A percentile compares a stretch with the other conserved stretches of the same genome.
These are phyloP conservation scores for Nannoperca australis DNA, from an alignment of 2,797 vertebrate species.

Conservation along the genomic window DNA sequence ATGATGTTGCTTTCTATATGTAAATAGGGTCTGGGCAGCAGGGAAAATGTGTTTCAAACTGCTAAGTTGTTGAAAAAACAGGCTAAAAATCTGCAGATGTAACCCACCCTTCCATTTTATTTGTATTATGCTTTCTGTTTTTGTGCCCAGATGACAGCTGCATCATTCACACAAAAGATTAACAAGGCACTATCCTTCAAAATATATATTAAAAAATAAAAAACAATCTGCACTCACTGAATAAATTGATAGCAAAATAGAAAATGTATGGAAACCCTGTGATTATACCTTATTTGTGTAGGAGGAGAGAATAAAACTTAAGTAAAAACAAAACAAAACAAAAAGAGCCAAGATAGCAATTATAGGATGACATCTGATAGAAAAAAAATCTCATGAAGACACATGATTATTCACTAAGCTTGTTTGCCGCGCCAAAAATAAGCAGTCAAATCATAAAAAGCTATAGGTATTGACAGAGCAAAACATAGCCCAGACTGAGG, in stretches of 20 bases:
- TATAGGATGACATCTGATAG: slow-evolving; percentile 45
- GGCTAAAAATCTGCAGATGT: background rate
- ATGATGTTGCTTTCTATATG: slow-evolving; percentile 1
- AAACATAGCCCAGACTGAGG: slow-evolving; percentile 67
- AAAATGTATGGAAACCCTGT: slow-evolving; percentile 5
- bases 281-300: slow-evolving; percentile 18
- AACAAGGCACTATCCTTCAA: slow-evolving; percentile 3
- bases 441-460: slow-evolving; percentile 66
- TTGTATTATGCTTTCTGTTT: background rate
- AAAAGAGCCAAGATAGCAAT: slow-evolving; percentile 37
- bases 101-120: background rate
- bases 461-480: slow-evolving; percentile 74
- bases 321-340: slow-evolving; percentile 25
- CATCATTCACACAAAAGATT: slow-evolving; percentile 4
- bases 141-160: background rate
- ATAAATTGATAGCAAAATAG: slow-evolving; percentile 11
- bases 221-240: slow-evolving; percentile 2
- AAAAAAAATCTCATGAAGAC: slow-evolving; percentile 38
- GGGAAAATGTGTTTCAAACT: slow-evolving; percentile 22
- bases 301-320: slow-evolving; percentile 16
- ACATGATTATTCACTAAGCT: slow-evolving; percentile 53
- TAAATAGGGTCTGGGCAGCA: background rate
- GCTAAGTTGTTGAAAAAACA: slow-evolving; percentile 1
- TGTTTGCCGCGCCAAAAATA: slow-evolving; percentile 62
- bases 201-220: background rate